phyloP scores from a whole-genome alignment of 2,113 vertebrate species.

The Equus quagga region DNA sequence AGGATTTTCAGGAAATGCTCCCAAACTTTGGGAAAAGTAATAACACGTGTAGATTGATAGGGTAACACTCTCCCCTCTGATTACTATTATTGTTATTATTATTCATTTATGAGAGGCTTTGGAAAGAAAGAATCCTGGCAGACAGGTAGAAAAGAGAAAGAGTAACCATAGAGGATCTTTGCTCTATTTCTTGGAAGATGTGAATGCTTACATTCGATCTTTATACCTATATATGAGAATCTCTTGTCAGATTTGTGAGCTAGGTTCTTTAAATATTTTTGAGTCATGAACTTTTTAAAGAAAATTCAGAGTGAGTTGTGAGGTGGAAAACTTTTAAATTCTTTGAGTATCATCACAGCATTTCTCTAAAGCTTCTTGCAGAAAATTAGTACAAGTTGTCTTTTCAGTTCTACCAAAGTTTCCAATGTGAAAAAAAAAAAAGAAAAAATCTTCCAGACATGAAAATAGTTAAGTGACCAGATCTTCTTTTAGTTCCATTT shows the following conservation, averaged over 20 bases:
- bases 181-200: conserved; percentile 66
- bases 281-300: conserved; percentile 74
- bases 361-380: conserved; percentile 51
- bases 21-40: conserved; percentile 81
- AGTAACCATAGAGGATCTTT: not conserved
- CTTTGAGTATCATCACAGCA: conserved; percentile 7
- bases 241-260: conserved; percentile 42
- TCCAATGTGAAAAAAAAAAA: not conserved
- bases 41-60: conserved; percentile 75
- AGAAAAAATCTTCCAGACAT: not conserved
- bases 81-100: conserved; percentile 33
- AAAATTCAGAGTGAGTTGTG: conserved; percentile 58
- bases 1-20: conserved; percentile 82
- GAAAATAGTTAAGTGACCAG: conserved; percentile 3
- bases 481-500: conserved; percentile 17
- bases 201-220: conserved; percentile 46
- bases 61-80: conserved; percentile 36
- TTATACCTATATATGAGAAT: conserved; percentile 64
- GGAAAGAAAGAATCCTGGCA: conserved; percentile 30
- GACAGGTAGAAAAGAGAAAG: conserved; percentile 43
- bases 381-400: conserved; percentile 43
- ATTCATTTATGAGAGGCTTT: conserved; percentile 29
- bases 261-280: conserved; percentile 72
- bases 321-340: conserved; percentile 50
- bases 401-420: conserved; percentile 22